Base-by-base conservation (phyloP, 2,113 vertebrate genomes). In the Stegastes partitus region DNA sequence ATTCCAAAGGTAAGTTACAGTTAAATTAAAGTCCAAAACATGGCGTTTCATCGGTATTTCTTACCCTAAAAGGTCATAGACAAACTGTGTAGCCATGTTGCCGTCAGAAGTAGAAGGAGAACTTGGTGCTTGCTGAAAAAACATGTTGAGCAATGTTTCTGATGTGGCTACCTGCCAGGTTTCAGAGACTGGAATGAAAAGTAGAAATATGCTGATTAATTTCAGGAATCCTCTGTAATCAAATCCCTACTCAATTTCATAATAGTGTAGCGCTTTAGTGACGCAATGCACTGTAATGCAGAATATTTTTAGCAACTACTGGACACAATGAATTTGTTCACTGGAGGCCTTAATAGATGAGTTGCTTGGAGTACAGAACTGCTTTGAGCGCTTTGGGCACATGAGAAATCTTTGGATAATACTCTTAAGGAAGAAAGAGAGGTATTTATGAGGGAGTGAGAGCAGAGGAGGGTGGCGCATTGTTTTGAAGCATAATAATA, bases 351-450 rank as follows among this genome's bases (percentile, higher is more conserved):
- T 53, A 25, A 19, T 1, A 47, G 26, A 63, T 45, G 37, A 66
- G 22, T 18, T 55, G 44, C 44, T 44, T 44, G 19, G 82, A 70
- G 53, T 54, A 51, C 57, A 74, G 57, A 74, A 50, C 34, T 66
- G 50, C 54, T 79, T 26, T 70, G 28, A 84, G 39, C 75, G 31
- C 69, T 76, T 8, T 73, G 44, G 79, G 75, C 92, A 89, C 51
- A 73, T 92, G 91, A 92, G 85, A 87, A 87, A 85, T 92, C 81
- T 90, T 88, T 89, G 75, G 75, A 25, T 94, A 94, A 95, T 90
- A 81, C 88, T 92, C 91, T 94, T 94, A 93, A n/a, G 55, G 74
- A 90, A 91, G 78, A 88, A 92, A 85, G 86, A 86, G 83, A 87
- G 86, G 82, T 63, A 91, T 88, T 91, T 89, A 71, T 74, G 66